Conservation (phyloP, 2,888 invertebrate species). For the Barypeithes pellucidus region DNA sequence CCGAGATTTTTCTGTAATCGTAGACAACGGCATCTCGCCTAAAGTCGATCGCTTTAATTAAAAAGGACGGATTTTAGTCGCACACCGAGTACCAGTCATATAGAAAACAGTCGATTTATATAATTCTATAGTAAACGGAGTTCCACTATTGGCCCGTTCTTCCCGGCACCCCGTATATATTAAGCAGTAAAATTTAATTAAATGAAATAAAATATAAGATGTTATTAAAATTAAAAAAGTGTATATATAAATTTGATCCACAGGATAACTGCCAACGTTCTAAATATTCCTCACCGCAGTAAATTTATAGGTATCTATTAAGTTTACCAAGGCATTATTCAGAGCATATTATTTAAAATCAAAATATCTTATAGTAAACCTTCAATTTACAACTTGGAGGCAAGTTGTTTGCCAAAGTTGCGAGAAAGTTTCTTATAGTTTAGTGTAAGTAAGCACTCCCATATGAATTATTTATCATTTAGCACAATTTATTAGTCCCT, state of each 20-base stretch:
- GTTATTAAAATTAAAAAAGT: too few species aligned
- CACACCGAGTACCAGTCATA: too few species aligned
- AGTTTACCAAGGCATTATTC: not conserved
- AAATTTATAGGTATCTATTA: not conserved
- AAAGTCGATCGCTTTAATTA: too few species aligned
- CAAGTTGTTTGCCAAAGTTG: slow-evolving; percentile 34
- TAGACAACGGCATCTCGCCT: too few species aligned
- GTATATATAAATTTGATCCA: not conserved
- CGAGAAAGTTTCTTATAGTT: slow-evolving; percentile 39
- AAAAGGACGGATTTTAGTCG: too few species aligned
- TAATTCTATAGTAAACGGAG: too few species aligned
- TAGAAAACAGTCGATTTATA: too few species aligned
- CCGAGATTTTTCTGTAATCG: too few species aligned
- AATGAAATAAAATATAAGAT: too few species aligned
- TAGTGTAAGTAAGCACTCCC: slow-evolving; percentile 37
- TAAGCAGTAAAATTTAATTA: too few species aligned
- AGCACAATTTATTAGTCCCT: slow-evolving; percentile 40
- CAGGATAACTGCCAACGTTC: not conserved
- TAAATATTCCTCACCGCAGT: not conserved
- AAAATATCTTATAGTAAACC: slow-evolving; percentile 19
- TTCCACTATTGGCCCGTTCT: too few species aligned
- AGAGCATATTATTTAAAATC: slow-evolving; percentile 18
- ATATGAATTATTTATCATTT: slow-evolving; percentile 48
- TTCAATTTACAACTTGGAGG: slow-evolving; percentile 20
- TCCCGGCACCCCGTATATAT: too few species aligned